Base-by-base conservation (phyloP, 1,140 invertebrate species). In the Lordiphosa collinella region DNA sequence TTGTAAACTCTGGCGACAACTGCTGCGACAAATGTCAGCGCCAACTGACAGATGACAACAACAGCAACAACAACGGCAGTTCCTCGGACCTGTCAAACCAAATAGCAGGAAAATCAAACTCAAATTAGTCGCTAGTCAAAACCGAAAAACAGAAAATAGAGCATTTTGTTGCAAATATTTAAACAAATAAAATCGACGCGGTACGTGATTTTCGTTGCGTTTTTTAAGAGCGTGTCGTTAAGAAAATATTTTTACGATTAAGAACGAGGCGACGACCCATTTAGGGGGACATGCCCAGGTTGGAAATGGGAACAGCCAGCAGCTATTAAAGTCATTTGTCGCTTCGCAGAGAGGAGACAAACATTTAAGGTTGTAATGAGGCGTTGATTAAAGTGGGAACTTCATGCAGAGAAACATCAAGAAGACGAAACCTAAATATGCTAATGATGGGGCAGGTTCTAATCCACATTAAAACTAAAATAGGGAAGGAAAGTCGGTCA, bases 121-220 rank as follows among this genome's bases (percentile, higher is more conserved):
- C 71, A 70, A 75, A 75, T 75, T 76, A 75, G 72, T 70, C 35
- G 59, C 66, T 54, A 60, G 48, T 49, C 65, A 46, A 55, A 57
- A 68, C 36, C 35, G 14, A 43, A 16, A 29, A 55, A 55, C 12
- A 46, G 35, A 54, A 56, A 67, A 57, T 50, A 50, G 43, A 50
- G 38, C 60, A 67, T 41, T 66, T 53, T 57, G 70, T 58, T 60
- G 43, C 58, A 64, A 76, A 82, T 84, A 82, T 82, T 82, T 82
- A 82, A 84, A 82, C 78, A 82, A 85, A 84, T 73, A 78, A 84
- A 84, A 84, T 84, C 73, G 56, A 50, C 59, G 56, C 47, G 64
- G 68, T 84, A 84, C 78, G 78, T 84, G 78, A 70, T 84, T 84
- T 84, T 84, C 22, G 55, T 60, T 69, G 72, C 68, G 78, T 84